Percentiles rank a stretch among this genome's conserved stretches.
Conservation (phyloP, 2,797 vertebrate species). For the Karalla daura region DNA sequence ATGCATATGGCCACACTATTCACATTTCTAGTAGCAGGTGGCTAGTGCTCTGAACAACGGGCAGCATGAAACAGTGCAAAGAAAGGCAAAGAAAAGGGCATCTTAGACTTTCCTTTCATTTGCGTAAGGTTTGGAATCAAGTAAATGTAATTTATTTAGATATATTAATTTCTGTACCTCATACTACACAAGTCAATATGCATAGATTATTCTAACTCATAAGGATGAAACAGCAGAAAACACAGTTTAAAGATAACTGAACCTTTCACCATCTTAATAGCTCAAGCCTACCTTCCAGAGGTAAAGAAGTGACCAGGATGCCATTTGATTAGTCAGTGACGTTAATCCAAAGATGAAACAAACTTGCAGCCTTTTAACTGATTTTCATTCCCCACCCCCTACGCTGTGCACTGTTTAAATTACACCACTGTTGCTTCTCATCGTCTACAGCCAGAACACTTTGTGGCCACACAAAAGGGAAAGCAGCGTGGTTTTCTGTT, state of each 20-base stretch:
- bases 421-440: slow-evolving; percentile 60
- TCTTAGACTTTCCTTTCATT: too few relatives aligned
- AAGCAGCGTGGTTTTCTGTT: slow-evolving; percentile 73
- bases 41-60: neutral
- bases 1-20: neutral
- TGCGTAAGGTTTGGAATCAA: too few relatives aligned
- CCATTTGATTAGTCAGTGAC: slow-evolving; percentile 42
- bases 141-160: too few relatives aligned
- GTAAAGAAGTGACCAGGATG: slow-evolving; percentile 33
- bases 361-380: slow-evolving; percentile 55
- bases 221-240: slow-evolving; percentile 4
- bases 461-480: slow-evolving; percentile 66
- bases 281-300: slow-evolving; percentile 9
- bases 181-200: too few relatives aligned
- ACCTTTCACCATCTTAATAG: neutral
- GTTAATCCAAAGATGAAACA: slow-evolving; percentile 38
- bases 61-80: neutral
- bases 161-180: too few relatives aligned
- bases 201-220: slow-evolving; percentile 35
- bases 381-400: slow-evolving; percentile 45
- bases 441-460: slow-evolving; percentile 63
- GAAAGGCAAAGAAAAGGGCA: neutral
- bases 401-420: slow-evolving; percentile 52
- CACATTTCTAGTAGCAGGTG: neutral
- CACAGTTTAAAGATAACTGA: too few relatives aligned